Percentiles rank a stretch among this genome's conserved stretches.
Conservation (phyloP, 2,888 invertebrate species). For the Heliconius charithonia region DNA sequence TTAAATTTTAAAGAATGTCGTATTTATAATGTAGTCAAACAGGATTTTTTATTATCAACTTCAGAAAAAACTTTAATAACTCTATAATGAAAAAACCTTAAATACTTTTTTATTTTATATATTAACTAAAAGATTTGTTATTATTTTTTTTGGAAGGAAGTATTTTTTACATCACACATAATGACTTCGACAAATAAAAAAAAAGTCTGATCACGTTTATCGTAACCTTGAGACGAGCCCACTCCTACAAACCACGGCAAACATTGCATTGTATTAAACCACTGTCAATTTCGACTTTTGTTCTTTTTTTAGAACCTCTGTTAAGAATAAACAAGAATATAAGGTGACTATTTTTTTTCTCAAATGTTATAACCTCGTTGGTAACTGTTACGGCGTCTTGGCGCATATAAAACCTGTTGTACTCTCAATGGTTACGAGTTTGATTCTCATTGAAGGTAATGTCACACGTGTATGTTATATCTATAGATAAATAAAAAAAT, state of each 20-base stretch:
- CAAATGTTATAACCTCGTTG: neutral
- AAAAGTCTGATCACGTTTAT: conserved; percentile 64
- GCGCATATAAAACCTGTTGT: neutral
- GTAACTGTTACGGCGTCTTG: neutral
- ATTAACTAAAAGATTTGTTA: conserved; percentile 40
- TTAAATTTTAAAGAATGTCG: conserved; percentile 12
- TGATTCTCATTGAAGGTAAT: neutral
- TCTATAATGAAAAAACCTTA: neutral
- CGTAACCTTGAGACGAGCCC: conserved; percentile 68
- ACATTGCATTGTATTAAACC: conserved; percentile 55
- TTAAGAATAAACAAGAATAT: neutral
- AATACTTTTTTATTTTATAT: neutral
- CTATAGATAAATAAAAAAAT: too few species aligned
- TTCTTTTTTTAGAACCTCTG: conserved; percentile 11
- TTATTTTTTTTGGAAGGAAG: conserved; percentile 53
- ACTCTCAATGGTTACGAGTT: neutral
- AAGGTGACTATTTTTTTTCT: neutral
- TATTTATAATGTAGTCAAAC: conserved; percentile 23
- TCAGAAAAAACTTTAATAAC: neutral
- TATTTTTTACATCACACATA: conserved; percentile 50
- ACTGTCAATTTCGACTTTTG: conserved; percentile 37
- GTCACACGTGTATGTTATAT: neutral
- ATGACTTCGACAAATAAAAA: conserved; percentile 57
- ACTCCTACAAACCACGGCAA: conserved; percentile 48
- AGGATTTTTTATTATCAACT: conserved; percentile 8